Percentiles rank a stretch among this genome's conserved stretches.
Conservation (phyloP, 2,888 invertebrate species). For the Monopis laevigella region DNA sequence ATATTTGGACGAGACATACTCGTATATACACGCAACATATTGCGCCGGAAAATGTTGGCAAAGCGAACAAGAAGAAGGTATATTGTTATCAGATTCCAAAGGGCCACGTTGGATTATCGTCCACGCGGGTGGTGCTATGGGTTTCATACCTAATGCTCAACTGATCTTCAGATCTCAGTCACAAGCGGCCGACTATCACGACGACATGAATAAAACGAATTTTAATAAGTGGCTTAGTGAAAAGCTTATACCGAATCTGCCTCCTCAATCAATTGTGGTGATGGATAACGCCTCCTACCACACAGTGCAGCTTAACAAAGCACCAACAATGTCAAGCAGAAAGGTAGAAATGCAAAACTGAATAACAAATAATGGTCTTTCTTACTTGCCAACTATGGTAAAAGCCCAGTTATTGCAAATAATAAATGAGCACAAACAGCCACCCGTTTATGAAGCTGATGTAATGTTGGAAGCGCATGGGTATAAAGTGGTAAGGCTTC, state of each 20-base stretch:
- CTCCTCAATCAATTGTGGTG: constrained; percentile 18
- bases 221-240: constrained; percentile 19
- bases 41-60: constrained; percentile 14
- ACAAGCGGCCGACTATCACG: constrained; percentile 2
- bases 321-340: constrained; percentile 18
- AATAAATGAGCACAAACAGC: constrained; percentile 21
- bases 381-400: background rate
- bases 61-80: constrained; percentile 3
- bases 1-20: constrained; percentile 18
- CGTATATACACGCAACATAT: constrained; percentile 13
- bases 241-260: constrained; percentile 20
- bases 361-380: constrained; percentile 10
- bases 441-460: constrained; percentile 17
- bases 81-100: constrained; percentile 3
- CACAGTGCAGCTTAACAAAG: constrained; percentile 18
- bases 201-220: constrained; percentile 18
- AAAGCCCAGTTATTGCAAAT: constrained; percentile 17
- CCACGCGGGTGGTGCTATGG: constrained; percentile 13
- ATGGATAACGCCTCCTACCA: constrained; percentile 22
- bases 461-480: constrained; percentile 14
- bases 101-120: constrained; percentile 13
- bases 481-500: constrained; percentile 18
- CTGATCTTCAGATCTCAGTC: constrained; percentile 1
- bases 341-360: constrained; percentile 18
- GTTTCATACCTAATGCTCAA: constrained; percentile 11